Evolutionary conservation across 30 jellyfish, hydroid and myxozoan species (phyloP).

Genomic region (Sanderia malayensis): DNA sequence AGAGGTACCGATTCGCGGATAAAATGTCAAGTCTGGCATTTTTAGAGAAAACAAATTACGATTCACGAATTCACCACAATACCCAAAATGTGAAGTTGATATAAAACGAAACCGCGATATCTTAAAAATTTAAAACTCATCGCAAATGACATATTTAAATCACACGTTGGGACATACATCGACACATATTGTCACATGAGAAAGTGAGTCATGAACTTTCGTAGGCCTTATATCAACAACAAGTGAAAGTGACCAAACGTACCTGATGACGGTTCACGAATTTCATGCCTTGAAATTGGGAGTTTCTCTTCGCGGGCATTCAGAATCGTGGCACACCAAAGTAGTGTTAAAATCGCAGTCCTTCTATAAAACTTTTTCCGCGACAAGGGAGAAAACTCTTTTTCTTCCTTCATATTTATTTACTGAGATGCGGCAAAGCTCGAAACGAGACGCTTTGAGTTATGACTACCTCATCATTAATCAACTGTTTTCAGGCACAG

Average conservation of each 20-base stretch:
- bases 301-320: conserved; percentile 65
- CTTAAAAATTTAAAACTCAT: neutral
- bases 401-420: neutral
- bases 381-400: conserved; percentile 30
- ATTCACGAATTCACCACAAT: neutral
- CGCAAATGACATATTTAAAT: too few species aligned
- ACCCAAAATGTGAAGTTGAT: neutral
- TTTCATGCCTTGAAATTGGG: neutral
- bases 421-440: too few species aligned
- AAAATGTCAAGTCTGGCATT: too few species aligned
- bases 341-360: conserved; percentile 60
- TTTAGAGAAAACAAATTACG: too few species aligned
- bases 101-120: neutral
- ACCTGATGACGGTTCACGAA: conserved; percentile 16
- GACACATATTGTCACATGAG: neutral
- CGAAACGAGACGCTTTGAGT: too few species aligned
- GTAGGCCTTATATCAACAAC: neutral
- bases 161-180: too few species aligned
- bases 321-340: conserved; percentile 75
- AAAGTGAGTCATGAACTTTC: neutral
- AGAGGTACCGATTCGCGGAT: too few species aligned
- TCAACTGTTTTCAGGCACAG: too few species aligned
- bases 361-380: conserved; percentile 67
- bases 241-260: neutral
- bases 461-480: too few species aligned